Conservation (phyloP, 2,888 invertebrate species). For the Neuroscelio doddi region DNA sequence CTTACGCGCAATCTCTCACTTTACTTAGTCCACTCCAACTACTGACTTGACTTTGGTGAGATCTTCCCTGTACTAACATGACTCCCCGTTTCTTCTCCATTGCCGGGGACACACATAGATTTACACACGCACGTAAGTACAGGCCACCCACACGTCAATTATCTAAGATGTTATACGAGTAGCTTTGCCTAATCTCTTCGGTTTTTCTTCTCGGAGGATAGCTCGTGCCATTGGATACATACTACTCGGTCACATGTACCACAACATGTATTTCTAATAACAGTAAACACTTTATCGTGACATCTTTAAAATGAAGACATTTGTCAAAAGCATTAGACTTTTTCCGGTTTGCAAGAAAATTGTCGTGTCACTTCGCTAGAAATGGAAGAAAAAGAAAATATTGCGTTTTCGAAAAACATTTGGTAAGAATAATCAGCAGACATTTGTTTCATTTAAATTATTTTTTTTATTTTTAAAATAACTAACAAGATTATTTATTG, state of each 20-base stretch:
- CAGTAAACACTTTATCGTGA: conserved; percentile 30
- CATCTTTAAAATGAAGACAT: conserved; percentile 7
- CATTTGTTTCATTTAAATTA: no score
- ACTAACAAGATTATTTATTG: no score
- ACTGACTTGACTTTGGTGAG: conserved; percentile 37
- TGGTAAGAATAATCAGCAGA: no score
- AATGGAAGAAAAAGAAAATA: no score
- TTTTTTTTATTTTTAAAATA: no score
- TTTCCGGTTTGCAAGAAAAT: conserved; percentile 9
- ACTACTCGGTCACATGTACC: conserved; percentile 6
- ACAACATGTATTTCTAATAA: conserved; percentile 18
- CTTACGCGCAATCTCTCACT: conserved; percentile 10
- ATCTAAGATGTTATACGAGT: conserved; percentile 7
- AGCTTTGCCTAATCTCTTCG: conserved; percentile 34
- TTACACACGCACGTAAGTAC: conserved; percentile 17
- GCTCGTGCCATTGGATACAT: conserved; percentile 41
- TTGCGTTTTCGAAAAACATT: no score
- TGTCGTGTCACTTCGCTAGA: background rate
- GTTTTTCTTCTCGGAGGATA: conserved; percentile 36
- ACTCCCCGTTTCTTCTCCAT: conserved; percentile 18
- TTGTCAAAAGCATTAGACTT: conserved; percentile 1
- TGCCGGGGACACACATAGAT: conserved; percentile 14
- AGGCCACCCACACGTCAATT: conserved; percentile 40
- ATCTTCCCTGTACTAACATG: conserved; percentile 42
- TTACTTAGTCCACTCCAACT: conserved; percentile 1